Evolutionary conservation across 2,113 vertebrate species (phyloP), one percentile per base, ranked within the genome.

Genomic region (Heliornis fulica): DNA sequence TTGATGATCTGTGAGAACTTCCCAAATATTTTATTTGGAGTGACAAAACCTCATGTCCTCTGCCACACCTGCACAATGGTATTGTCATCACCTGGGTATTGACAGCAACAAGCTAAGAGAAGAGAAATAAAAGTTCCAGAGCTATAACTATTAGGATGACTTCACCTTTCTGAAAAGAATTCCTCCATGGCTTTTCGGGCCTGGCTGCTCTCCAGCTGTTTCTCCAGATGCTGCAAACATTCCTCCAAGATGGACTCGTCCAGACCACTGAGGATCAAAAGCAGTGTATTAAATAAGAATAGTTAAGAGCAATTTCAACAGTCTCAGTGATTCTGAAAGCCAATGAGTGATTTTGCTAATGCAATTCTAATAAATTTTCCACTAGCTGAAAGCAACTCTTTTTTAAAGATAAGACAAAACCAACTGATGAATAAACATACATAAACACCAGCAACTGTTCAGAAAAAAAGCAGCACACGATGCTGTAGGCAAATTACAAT

Each of bases 141-240:
- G 17, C 53, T 83, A 41, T 8, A 57, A 29, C 32, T 79, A 21
- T 41, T 32, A 46, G 2, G 13, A 38, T 28, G 29, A 46, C 22
- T 89, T 96, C 98, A 99, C 99, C 99, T 99, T 96, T 99, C 99
- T 7, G 99, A 99, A 86, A 99, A 99, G 97, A 99, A 99, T 74
- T 99, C 99, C 87, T 99, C 99, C 99, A 99, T 99, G 79, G 99
- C 99, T 97, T 99, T 99, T 59, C 99, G 98, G 56, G 99, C 99
- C 95, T 99, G 99, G 97, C 97, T 99, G 97, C 98, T 99, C 94
- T 99, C 99, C 83, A 99, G 98, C 60, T 99, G 99, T 69, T 99
- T 99, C 95, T 99, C 99, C 91, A 99, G 97, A 84, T 99, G 99
- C 80, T 99, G 99, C 60, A 99, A 98, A 90, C 99, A 99, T 68